Base-by-base conservation (phyloP, 2,888 invertebrate species). In the Poecilobothrus nobilitatus region DNA sequence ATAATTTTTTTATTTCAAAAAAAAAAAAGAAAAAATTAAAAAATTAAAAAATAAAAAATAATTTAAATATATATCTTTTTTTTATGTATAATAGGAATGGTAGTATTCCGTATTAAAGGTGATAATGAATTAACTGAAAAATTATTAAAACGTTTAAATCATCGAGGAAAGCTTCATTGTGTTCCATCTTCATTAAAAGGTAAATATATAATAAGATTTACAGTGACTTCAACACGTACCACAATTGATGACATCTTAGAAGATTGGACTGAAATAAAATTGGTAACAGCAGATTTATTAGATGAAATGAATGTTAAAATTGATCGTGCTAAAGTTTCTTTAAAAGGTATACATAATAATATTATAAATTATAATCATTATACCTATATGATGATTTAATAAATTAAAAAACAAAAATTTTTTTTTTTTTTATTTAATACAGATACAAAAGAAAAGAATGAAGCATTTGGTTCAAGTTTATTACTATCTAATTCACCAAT, bases 161-260 rank as follows among this genome's bases (percentile, higher is more conserved):
- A 88, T 1, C 87, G 92, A 0, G 97, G 95, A 9, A 88, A 89
- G 74, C 86, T 97, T 9, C 97, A 98, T 80, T 95, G 96, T 73
- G 97, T 98, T 0, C 97, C 97, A 0, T 95, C 97, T 0, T 91
- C 93, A 69, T 86, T 97, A 70, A 95, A 96, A 77, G 92, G 91
- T 0, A 88, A 89, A 78, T 93, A 93, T 79, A 94, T 97, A 66
- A 95, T 97, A 18, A 75, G 81, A 3, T 98, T 97, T 80, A 95
- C 97, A 0, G 90, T 98, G 53, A 97, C 97, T 0, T 97, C 97
- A 0, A 89, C 90, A 67, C 87, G 89, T 76, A 97, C 91, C 0
- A 91, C 91, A 0, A 86, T 88, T 66, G 89, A 91, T 72, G 91
- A 91, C 77, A 89, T 92, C 74, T 70, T 83, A 74, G 89, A 89